Base-by-base conservation (phyloP, 1,140 invertebrate species). In the Drosophila santomea region DNA sequence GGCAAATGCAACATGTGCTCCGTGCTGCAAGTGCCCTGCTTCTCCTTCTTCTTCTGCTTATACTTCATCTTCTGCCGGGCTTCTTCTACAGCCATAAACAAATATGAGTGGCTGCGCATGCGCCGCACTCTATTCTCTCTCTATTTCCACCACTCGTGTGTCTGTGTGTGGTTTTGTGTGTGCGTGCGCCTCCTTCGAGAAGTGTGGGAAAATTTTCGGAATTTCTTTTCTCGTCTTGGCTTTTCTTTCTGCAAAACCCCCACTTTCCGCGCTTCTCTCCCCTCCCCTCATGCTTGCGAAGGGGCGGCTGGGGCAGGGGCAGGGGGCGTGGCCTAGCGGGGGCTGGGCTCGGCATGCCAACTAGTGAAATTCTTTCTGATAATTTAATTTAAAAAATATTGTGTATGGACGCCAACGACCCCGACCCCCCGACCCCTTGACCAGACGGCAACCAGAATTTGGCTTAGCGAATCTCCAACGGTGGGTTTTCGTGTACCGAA, bases 381-480 rank as follows among this genome's bases (percentile, higher is more conserved):
- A 86, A 89, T 86, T 86, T 86, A 86, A 86, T 86, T 86, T 86
- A 72, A 86, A 75, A 86, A 88, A 86, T 88, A 86, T 86, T 88
- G 83, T 83, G 63, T 89, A 77, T 80, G 66, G 78, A 66, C 80
- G 71, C 57, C 57, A 80, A 67, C 73, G 80, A 76, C 71, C 59
- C 57, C 79, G 79, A 85, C 82, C 82, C 71, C 59, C 57, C 79
- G 79, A 85, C 82, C 82, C 79, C 83, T 82, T 86, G 83, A 85
- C 82, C 82, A 74, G 47, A 23, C 55, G 39, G 50, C 36, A 52
- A 67, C 73, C 56, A 78, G 79, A 82, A 81, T 81, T 50, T 56
- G 52, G 67, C 80, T 63, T 64, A 61, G 48, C 61, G 54, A 78
- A 72, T 81, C 61, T 61, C 48, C 17, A 41, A 48, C 50, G 39